These are phyloP conservation scores for Cyrtorhinus lividipennis DNA, from an alignment of 1,140 invertebrate species.

Conservation along the genomic window DNA sequence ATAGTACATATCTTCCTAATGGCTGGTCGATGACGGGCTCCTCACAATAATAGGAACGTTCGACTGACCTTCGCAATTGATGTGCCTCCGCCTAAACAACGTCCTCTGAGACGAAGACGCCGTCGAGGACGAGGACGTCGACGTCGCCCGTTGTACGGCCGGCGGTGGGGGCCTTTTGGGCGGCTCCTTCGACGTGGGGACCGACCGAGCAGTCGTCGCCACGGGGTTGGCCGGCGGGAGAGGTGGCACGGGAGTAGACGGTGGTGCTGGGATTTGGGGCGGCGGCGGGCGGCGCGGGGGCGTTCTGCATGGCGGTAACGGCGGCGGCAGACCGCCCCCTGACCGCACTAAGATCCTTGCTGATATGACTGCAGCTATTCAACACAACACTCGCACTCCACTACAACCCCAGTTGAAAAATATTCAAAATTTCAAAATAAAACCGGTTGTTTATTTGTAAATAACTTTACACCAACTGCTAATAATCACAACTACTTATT, in stretches of 20 bases:
- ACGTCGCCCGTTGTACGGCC: slow-evolving; percentile 3
- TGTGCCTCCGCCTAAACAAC: background rate
- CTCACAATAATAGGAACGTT: background rate
- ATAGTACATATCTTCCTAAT: too few species aligned
- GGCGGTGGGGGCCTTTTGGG: slow-evolving; percentile 5
- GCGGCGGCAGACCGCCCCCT: background rate
- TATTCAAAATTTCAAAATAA: too few species aligned
- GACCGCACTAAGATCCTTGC: background rate
- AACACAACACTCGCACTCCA: background rate
- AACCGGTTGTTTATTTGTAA: too few species aligned
- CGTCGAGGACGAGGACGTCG: slow-evolving; percentile 13
- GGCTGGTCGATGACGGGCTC: background rate
- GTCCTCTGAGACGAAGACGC: slow-evolving; percentile 8
- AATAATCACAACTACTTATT: too few species aligned
- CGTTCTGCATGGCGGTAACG: background rate
- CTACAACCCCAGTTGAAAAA: too few species aligned
- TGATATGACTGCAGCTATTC: slow-evolving; percentile 3
- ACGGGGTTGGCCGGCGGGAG: background rate
- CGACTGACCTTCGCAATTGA: slow-evolving; percentile 11
- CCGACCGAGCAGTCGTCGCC: background rate
- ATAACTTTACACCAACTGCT: too few species aligned
- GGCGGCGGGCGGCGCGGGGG: background rate
- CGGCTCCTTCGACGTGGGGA: background rate
- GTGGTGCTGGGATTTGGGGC: background rate
- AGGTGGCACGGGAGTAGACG: background rate